A percentile compares a stretch with the other conserved stretches of the same genome.
Conservation (phyloP, 2,797 vertebrate species). For the Limnodromus scolopaceus region DNA sequence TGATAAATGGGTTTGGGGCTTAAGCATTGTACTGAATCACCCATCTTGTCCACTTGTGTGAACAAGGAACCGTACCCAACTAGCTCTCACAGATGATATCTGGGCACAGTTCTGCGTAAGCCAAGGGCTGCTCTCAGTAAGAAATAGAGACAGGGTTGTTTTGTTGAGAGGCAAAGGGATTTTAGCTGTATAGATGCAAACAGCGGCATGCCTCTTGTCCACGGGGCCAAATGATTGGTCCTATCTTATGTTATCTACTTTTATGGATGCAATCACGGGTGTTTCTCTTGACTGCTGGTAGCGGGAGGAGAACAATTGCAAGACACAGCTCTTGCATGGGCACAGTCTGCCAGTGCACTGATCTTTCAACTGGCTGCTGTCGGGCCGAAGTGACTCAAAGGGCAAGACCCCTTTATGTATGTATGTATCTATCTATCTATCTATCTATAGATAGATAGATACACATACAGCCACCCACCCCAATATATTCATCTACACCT, state of each 20-base stretch:
- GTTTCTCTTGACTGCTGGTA: neutral
- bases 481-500: neutral
- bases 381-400: neutral
- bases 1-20: neutral
- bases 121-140: neutral
- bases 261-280: neutral
- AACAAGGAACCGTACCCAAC: neutral
- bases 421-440: neutral
- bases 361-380: neutral
- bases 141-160: neutral
- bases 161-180: neutral
- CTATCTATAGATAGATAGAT: neutral
- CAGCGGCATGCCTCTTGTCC: neutral
- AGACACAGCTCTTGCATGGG: neutral
- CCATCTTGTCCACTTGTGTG: neutral
- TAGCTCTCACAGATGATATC: neutral
- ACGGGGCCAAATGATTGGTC: neutral
- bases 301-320: neutral
- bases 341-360: neutral
- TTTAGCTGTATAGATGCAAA: neutral
- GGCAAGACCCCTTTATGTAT: neutral
- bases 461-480: neutral
- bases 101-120: neutral
- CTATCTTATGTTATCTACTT: neutral
- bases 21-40: neutral